Evolutionary conservation across 2,113 vertebrate genomes (phyloP).

Genomic region (Brachirus orientalis): DNA sequence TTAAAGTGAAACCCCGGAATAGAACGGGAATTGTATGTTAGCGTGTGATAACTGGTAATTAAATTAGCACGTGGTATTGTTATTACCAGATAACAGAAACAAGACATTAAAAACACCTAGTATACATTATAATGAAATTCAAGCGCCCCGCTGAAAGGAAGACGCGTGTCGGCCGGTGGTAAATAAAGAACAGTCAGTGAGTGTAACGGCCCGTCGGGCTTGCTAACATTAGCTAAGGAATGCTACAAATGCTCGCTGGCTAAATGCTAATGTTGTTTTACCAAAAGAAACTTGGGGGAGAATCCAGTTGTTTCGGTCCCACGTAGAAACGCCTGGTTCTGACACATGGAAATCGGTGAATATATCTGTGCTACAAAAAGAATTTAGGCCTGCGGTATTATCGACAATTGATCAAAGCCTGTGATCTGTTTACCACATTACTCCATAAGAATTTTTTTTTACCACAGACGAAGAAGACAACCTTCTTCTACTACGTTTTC

Average conservation of each 20-base stretch:
- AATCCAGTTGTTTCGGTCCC: neutral
- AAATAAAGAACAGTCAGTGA: too few species aligned
- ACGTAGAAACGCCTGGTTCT: neutral
- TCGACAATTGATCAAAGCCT: neutral
- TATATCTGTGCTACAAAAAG: neutral
- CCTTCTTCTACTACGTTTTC: neutral
- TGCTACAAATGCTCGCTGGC: constrained; percentile 7
- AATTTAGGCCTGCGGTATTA: neutral
- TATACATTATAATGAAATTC: too few species aligned
- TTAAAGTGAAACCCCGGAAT: too few species aligned
- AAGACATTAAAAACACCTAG: too few species aligned
- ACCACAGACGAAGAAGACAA: constrained; percentile 49
- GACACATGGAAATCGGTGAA: rapidly evolving
- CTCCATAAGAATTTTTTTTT: neutral
- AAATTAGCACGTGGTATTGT: neutral
- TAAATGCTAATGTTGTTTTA: constrained; percentile 33
- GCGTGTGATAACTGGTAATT: constrained; percentile 1
- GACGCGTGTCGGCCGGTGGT: too few species aligned
- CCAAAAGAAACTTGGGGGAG: constrained; percentile 7
- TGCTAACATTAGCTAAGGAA: constrained; percentile 27
- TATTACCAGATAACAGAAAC: too few species aligned
- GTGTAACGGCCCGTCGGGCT: too few species aligned
- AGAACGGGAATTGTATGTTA: neutral
- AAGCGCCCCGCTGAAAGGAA: neutral
- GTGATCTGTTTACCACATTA: constrained; percentile 55